Conservation (phyloP, 2,888 invertebrate species). For the Drosophila barbarae region DNA sequence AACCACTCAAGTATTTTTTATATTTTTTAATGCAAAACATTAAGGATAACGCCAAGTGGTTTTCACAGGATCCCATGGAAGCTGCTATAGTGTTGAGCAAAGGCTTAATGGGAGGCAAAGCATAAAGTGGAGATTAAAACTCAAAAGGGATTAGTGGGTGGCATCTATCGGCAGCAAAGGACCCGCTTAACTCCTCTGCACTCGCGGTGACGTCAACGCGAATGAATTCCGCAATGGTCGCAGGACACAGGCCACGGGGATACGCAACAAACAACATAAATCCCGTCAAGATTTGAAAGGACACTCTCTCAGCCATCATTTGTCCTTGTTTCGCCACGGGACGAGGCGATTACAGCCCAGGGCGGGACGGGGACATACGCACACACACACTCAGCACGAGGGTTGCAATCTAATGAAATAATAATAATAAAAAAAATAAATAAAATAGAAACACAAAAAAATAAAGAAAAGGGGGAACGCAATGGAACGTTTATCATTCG, state of each 20-base stretch:
- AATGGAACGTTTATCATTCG: conserved; percentile 54
- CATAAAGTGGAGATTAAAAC: background rate
- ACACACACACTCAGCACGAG: conserved; percentile 29
- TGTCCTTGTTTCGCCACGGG: conserved; percentile 34
- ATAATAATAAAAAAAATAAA: conserved; percentile 58
- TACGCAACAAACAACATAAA: conserved; percentile 42
- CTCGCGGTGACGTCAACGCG: conserved; percentile 19
- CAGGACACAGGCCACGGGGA: conserved; percentile 1
- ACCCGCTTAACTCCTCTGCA: background rate
- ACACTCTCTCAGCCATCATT: conserved; percentile 10
- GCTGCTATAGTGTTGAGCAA: background rate
- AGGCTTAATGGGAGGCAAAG: background rate
- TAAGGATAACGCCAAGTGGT: background rate
- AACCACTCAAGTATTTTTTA: too few relatives aligned
- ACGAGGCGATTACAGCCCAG: conserved; percentile 12
- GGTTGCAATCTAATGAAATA: conserved; percentile 72
- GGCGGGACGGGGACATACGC: conserved; percentile 19
- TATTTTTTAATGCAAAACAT: background rate
- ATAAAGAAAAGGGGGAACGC: conserved; percentile 38
- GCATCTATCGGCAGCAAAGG: background rate
- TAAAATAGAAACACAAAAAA: conserved; percentile 17
- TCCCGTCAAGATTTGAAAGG: conserved; percentile 47
- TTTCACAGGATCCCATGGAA: too few relatives aligned
- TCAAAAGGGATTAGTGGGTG: conserved; percentile 8
- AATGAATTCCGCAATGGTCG: conserved; percentile 9